Evolutionary conservation across 1,140 invertebrate species (phyloP).

Genomic region (Samia ricini): DNA sequence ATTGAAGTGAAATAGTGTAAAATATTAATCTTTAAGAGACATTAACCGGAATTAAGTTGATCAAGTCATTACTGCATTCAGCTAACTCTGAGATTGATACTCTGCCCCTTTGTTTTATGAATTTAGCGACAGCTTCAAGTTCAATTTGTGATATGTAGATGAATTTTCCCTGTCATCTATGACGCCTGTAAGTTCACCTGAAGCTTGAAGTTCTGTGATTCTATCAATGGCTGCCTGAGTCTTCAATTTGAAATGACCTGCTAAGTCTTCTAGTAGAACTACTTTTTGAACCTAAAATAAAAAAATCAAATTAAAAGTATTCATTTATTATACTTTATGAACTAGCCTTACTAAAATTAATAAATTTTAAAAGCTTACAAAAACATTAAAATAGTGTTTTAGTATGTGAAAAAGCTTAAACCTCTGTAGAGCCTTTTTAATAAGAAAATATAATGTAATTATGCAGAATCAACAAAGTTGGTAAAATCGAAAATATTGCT

Average conservation of each 20-base stretch:
- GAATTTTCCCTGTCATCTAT: slow-evolving; percentile 99
- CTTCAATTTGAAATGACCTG: slow-evolving; percentile 94
- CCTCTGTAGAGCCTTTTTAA: no score
- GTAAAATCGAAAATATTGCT: no score
- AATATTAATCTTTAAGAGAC: slow-evolving; percentile 26
- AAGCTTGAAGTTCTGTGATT: slow-evolving; percentile 90
- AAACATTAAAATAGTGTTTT: no score
- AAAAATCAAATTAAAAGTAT: neutral
- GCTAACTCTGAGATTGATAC: slow-evolving; percentile 96
- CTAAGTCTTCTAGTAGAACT: slow-evolving; percentile 96
- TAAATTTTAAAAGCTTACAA: no score
- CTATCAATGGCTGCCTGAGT: slow-evolving; percentile 92
- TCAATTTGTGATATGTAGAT: slow-evolving; percentile 97
- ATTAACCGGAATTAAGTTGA: slow-evolving; percentile 86
- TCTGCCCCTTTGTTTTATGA: slow-evolving; percentile 96
- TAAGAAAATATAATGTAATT: no score
- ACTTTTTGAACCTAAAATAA: slow-evolving; percentile 87
- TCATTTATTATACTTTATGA: no score
- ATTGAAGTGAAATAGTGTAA: neutral
- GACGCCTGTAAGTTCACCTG: slow-evolving; percentile 92
- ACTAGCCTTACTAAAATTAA: no score
- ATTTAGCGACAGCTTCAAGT: slow-evolving; percentile 95
- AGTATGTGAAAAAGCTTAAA: no score
- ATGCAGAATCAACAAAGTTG: no score
- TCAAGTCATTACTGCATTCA: slow-evolving; percentile 95